These are phyloP conservation scores for Lepidocolaptes lacrymiger DNA, from an alignment of 2,797 vertebrate genomes.

Conservation along the genomic window DNA sequence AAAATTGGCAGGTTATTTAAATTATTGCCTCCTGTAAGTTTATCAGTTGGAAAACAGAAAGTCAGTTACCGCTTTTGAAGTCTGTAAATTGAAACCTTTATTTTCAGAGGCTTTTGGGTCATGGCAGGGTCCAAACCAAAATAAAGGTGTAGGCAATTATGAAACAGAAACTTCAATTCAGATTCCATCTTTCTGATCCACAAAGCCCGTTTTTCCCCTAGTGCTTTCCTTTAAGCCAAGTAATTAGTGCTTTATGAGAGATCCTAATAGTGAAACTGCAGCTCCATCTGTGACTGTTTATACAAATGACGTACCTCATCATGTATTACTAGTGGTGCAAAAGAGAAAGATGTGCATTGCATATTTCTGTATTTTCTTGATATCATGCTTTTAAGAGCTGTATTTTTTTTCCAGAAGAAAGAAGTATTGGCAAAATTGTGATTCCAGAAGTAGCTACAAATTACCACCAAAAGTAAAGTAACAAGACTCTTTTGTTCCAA, in stretches of 20 bases:
- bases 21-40: background rate
- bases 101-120: background rate
- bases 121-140: background rate
- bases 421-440: background rate
- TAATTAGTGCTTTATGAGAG: constrained; percentile 31
- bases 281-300: constrained; percentile 42
- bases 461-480: background rate
- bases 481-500: background rate
- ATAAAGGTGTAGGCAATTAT: background rate
- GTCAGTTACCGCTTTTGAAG: background rate
- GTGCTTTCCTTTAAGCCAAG: constrained; percentile 30
- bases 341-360: background rate
- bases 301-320: background rate
- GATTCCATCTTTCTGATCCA: constrained; percentile 2
- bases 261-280: constrained; percentile 32
- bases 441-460: background rate
- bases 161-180: constrained; percentile 3
- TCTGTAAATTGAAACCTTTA: background rate
- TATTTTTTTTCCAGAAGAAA: background rate
- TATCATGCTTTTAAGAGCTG: background rate
- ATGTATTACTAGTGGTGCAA: background rate
- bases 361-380: background rate
- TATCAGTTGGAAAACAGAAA: background rate
- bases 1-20: background rate
- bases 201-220: background rate